Evolutionary conservation across 2,113 vertebrate species (phyloP), one percentile per base, ranked within the genome.

Genomic region (Ploceus nigricollis): DNA sequence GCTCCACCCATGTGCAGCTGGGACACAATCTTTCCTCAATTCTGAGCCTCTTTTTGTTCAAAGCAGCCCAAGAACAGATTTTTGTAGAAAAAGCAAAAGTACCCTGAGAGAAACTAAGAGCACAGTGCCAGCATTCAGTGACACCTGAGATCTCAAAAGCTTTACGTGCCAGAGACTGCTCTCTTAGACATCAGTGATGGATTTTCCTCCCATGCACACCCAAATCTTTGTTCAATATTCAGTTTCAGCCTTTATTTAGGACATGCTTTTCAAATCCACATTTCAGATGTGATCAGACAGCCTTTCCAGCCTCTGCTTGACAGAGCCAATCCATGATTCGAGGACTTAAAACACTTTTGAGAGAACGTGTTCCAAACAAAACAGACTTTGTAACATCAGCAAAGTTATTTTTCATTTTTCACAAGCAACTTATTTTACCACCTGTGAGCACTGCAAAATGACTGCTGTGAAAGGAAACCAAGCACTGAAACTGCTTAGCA

Each of bases 341-440:
- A 7, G 19, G 77, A 33, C 63, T 53, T 58, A 44, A 70, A 83
- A 57, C 50, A 37, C 37, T 53, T 73, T 11, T 42, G 50, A 65
- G 65, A 69, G 63, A 83, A 91, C 3, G 7, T 8, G 22, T n/a
- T 51, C 72, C 54, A 81, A 89, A 71, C 33, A 82, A 60, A 83
- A 21, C 40, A 87, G 83, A 30, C 53, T 72, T 65, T 10, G 33
- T 31, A 60, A 33, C 51, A 85, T 6, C 57, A n/a, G 47, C 51
- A 23, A 56, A 71, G 37, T 44, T 58, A 64, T 56, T 73, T 81
- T 53, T 65, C 77, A 40, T 73, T 94, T 93, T 81, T 78, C 51
- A 58, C 64, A 66, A 69, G 28, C 17, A 93, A 70, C 42, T 89
- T 73, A 25, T 42, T 95, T 87, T 78, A 79, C 66, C 51, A 84